A percentile compares a stretch with the other conserved stretches of the same genome.
phyloP scores from a whole-genome alignment of 2,888 invertebrate genomes.

The Cheilosia impressa region DNA sequence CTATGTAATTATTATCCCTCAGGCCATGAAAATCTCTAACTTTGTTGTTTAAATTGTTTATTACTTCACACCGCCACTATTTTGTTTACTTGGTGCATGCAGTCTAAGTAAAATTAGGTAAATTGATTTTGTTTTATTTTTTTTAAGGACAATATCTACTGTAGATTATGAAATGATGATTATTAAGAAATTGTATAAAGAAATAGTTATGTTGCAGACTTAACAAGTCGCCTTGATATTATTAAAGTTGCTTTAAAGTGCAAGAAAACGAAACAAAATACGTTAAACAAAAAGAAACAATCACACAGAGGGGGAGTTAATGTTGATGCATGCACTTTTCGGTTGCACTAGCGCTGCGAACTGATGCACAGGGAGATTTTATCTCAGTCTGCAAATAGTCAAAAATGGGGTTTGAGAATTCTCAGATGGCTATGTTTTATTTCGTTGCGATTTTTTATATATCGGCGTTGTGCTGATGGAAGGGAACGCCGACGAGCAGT shows the following conservation, averaged over 20 bases:
- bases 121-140: slow-evolving; percentile 29
- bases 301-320: too few species aligned
- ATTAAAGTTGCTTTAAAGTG: slow-evolving; percentile 23
- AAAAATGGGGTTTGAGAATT: too few species aligned
- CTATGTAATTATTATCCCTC: slow-evolving; percentile 39
- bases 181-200: slow-evolving; percentile 33
- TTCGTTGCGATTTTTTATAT: too few species aligned
- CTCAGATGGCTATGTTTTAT: too few species aligned
- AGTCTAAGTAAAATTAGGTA: slow-evolving; percentile 48
- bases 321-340: too few species aligned
- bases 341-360: too few species aligned
- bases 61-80: background rate
- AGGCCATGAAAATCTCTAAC: slow-evolving; percentile 39
- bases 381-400: too few species aligned
- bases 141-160: slow-evolving; percentile 5
- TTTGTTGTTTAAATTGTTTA: slow-evolving; percentile 28
- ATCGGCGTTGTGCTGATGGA: too few species aligned
- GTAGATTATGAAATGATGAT: slow-evolving; percentile 2
- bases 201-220: slow-evolving; percentile 31
- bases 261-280: background rate
- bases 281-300: too few species aligned
- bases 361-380: too few species aligned
- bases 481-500: too few species aligned
- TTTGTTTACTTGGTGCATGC: slow-evolving; percentile 61
- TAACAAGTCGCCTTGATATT: slow-evolving; percentile 14